These are phyloP conservation scores for Microplitis deprimator DNA, from an alignment of 2,888 invertebrate genomes.

Conservation along the genomic window DNA sequence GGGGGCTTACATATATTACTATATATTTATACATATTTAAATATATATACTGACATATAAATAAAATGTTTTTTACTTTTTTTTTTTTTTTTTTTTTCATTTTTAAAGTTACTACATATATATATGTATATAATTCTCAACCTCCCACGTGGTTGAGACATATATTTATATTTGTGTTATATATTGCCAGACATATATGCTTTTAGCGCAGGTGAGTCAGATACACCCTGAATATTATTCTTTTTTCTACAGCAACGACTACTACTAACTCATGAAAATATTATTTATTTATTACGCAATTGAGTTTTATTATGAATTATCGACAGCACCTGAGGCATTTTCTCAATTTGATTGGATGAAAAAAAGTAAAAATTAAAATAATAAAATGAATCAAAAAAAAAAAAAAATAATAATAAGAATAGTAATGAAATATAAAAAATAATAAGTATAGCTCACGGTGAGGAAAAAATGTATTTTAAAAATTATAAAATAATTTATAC, in stretches of 20 bases:
- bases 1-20: constrained; percentile 1
- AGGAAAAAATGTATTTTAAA: constrained; percentile 8
- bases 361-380: background rate
- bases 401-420: background rate
- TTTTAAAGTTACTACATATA: background rate
- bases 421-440: background rate
- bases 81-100: no score
- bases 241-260: constrained; percentile 35
- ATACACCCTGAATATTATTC: constrained; percentile 26
- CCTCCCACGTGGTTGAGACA: constrained; percentile 1
- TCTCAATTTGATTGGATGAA: background rate
- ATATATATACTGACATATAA: constrained; percentile 24
- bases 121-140: background rate
- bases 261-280: constrained; percentile 42
- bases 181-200: constrained; percentile 19
- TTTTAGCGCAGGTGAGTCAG: constrained; percentile 36
- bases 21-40: background rate
- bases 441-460: background rate
- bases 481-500: constrained; percentile 15
- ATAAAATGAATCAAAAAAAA: background rate
- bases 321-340: constrained; percentile 19
- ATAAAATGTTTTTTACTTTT: background rate
- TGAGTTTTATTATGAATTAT: constrained; percentile 37
- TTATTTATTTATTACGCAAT: constrained; percentile 37
- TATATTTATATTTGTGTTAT: constrained; percentile 1